Base-by-base conservation (phyloP, 1,140 invertebrate genomes). In the Nebria ingens region DNA sequence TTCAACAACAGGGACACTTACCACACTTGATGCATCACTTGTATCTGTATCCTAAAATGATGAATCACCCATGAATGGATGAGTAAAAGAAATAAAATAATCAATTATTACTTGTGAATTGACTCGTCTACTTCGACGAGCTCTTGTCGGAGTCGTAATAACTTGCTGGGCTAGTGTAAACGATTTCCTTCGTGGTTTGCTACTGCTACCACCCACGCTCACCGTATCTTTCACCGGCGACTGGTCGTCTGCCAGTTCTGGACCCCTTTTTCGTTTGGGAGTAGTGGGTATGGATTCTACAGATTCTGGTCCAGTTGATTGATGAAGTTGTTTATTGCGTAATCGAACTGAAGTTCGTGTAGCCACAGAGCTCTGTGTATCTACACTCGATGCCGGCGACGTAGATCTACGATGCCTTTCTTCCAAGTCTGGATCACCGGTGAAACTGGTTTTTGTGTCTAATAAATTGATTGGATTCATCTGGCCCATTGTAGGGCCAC, bases 391-490 rank as follows among this genome's bases (percentile, higher is more conserved):
- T 9, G 50, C 50, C 4, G 50, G 50, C 2, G 50, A 51, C 22
- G 12, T 4, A 13, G 9, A 11, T 11, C 12, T 19, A 21, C 21
- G 22, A 13, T 21, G 1, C 17, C 19, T 9, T 51, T 51, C 50
- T 21, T 51, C 50, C 22, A 11, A 9, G 22, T 51, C 50, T 21
- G 3, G 21, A 13, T 12, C 6, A 51, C 50, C 50, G 1, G 19
- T 19, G 22, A 51, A 51, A 51, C 19, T 51, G 9, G 12, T 12
- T 13, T 13, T 51, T n/a, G n/a, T n/a, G 19, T 51, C 50, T 17
- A 51, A 21, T 51, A 51, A 51, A 12, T 51, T 51, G 13, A 51
- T 51, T 51, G 50, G 50, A 23, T 51, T 21, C 1, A 51, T 51
- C 1, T 21, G 6, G 12, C 12, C 11, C 12, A 51, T 23, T 15